A percentile compares a stretch with the other conserved stretches of the same genome.
phyloP scores from a whole-genome alignment of 2,113 vertebrate genomes.

The Protomyctophum bolini region DNA sequence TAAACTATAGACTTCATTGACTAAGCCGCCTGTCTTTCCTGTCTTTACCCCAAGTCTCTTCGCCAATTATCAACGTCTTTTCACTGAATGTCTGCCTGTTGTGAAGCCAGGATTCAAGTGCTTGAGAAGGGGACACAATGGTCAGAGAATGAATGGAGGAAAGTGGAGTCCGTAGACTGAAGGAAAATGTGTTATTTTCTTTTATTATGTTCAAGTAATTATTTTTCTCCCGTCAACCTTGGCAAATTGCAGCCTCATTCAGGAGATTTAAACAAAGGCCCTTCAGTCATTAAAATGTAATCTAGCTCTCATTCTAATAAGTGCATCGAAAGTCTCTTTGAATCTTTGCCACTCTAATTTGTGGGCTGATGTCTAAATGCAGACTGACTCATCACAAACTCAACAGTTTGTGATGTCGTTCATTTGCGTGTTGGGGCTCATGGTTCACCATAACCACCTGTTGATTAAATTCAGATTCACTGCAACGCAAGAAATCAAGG shows the following conservation, averaged over 20 bases:
- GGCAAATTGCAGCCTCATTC: conserved; percentile 7
- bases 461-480: too few species aligned
- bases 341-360: background rate
- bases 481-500: too few species aligned
- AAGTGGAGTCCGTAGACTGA: background rate
- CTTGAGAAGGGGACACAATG: background rate
- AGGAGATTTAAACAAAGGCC: background rate
- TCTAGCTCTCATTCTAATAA: background rate
- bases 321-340: too few species aligned
- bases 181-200: background rate
- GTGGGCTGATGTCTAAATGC: background rate
- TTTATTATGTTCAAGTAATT: background rate
- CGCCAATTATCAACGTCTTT: too few species aligned
- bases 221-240: background rate
- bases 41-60: too few species aligned
- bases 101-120: too few species aligned
- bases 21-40: too few species aligned
- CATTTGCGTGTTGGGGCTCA: too few species aligned
- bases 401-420: too few species aligned
- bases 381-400: background rate
- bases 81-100: too few species aligned
- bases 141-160: background rate
- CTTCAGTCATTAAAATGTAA: background rate
- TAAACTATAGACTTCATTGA: too few species aligned
- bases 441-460: too few species aligned